Percentiles rank a stretch among this genome's conserved stretches.
Conservation (phyloP, 2,113 vertebrate genomes). For the Menura novaehollandiae region DNA sequence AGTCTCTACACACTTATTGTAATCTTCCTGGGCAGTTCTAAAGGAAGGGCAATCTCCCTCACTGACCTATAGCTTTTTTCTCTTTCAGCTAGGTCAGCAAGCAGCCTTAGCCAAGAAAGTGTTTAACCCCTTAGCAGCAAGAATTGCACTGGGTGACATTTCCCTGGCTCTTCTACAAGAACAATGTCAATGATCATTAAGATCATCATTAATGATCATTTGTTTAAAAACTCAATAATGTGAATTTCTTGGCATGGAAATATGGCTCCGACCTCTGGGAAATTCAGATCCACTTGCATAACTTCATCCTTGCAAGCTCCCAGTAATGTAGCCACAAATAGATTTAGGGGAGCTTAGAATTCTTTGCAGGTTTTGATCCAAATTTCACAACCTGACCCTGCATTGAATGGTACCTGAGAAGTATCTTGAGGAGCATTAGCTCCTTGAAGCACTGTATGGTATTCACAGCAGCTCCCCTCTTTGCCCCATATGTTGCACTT, state of each 20-base stretch:
- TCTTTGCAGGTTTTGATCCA: not conserved
- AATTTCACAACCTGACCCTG: not conserved
- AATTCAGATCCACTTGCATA: not conserved
- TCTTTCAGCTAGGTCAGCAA: conserved; percentile 20
- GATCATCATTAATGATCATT: conserved; percentile 24
- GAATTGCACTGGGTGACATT: not conserved
- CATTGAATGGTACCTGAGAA: not conserved
- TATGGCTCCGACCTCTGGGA: not conserved
- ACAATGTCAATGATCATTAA: conserved; percentile 4
- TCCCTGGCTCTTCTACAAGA: not conserved
- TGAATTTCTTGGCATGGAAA: not conserved
- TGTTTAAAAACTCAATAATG: conserved; percentile 25
- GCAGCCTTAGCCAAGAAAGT: not conserved
- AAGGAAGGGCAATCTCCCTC: not conserved
- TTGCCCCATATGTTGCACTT: not conserved
- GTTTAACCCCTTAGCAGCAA: conserved; percentile 32
- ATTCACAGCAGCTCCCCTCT: not conserved
- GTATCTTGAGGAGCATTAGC: not conserved
- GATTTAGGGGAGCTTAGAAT: not conserved
- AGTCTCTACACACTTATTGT: not conserved
- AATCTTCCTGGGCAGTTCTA: conserved; percentile 18
- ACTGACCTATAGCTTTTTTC: not conserved
- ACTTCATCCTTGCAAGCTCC: not conserved
- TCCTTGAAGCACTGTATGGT: not conserved
- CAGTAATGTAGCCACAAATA: not conserved